phyloP scores from a whole-genome alignment of 1,140 invertebrate genomes.

The Telenomus remus region DNA sequence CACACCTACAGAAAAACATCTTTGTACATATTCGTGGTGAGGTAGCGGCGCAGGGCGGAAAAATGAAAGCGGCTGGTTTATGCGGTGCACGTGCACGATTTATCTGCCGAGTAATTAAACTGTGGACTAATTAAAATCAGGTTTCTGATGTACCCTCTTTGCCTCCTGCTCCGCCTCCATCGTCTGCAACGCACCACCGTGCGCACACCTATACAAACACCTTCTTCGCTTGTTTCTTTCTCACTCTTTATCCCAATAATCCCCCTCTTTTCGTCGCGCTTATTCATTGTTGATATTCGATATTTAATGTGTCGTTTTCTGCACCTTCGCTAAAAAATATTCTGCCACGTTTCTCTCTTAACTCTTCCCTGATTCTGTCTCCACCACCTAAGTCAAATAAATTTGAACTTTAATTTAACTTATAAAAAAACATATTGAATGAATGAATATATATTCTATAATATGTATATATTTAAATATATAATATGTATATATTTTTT shows the following conservation, averaged over 20 bases:
- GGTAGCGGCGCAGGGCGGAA: slow-evolving; percentile 66
- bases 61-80: slow-evolving; percentile 76
- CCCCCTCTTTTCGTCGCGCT: slow-evolving; percentile 12
- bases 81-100: slow-evolving; percentile 77
- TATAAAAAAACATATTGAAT: too few relatives aligned
- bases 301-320: slow-evolving; percentile 43
- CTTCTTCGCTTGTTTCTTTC: slow-evolving; percentile 44
- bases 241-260: slow-evolving; percentile 30
- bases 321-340: slow-evolving; percentile 40
- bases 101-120: slow-evolving; percentile 77
- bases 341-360: slow-evolving; percentile 28
- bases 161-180: slow-evolving; percentile 39
- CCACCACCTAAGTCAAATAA: slow-evolving; percentile 30
- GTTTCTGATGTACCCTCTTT: slow-evolving; percentile 74
- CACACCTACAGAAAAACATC: slow-evolving; percentile 49
- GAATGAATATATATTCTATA: too few relatives aligned
- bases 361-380: slow-evolving; percentile 13
- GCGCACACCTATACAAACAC: slow-evolving; percentile 37
- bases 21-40: slow-evolving; percentile 60
- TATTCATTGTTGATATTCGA: slow-evolving; percentile 54
- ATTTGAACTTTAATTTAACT: slow-evolving; percentile 22
- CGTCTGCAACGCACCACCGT: slow-evolving; percentile 29
- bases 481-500: too few relatives aligned
- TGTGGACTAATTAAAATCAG: slow-evolving; percentile 77
- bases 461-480: too few relatives aligned